Conservation (phyloP, 1,140 invertebrate genomes). For the Scaptomyza pallida region DNA sequence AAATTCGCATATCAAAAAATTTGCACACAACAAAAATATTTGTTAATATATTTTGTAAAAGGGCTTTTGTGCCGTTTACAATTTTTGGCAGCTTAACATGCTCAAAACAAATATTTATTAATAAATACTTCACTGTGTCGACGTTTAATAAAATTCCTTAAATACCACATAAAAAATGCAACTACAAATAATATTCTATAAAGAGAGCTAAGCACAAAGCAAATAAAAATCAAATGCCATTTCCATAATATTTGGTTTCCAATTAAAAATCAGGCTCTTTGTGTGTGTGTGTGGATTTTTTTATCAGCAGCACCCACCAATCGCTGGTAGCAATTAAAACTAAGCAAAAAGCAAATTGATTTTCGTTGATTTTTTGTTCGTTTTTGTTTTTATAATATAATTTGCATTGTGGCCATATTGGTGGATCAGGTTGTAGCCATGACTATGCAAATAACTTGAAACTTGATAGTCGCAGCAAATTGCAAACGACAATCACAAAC, state of each 20-base stretch:
- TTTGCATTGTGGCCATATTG: conserved; percentile 40
- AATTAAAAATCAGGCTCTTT: conserved; percentile 66
- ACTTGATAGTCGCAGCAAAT: conserved; percentile 53
- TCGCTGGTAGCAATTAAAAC: conserved; percentile 69
- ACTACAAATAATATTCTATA: background rate
- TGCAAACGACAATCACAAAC: conserved; percentile 39
- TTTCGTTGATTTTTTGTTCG: conserved; percentile 36
- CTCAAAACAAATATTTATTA: conserved; percentile 37
- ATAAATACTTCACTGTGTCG: conserved; percentile 55
- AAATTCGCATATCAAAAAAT: conserved; percentile 8
- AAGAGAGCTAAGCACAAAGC: background rate
- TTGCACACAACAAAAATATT: conserved; percentile 26
- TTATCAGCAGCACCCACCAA: background rate
- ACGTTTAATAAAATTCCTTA: conserved; percentile 74
- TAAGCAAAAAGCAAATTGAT: conserved; percentile 79
- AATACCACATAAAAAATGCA: conserved; percentile 22
- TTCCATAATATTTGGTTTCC: conserved; percentile 70
- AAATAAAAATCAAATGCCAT: conserved; percentile 26
- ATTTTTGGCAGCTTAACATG: conserved; percentile 1
- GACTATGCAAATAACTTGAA: conserved; percentile 62
- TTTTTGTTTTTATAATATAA: conserved; percentile 23
- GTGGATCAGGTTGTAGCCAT: conserved; percentile 48
- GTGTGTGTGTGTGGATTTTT: conserved; percentile 12
- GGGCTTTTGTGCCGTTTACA: background rate
- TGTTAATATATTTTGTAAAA: conserved; percentile 14